Base-by-base conservation (phyloP, 2,113 vertebrate genomes). In the Pseudonaja textilis region DNA sequence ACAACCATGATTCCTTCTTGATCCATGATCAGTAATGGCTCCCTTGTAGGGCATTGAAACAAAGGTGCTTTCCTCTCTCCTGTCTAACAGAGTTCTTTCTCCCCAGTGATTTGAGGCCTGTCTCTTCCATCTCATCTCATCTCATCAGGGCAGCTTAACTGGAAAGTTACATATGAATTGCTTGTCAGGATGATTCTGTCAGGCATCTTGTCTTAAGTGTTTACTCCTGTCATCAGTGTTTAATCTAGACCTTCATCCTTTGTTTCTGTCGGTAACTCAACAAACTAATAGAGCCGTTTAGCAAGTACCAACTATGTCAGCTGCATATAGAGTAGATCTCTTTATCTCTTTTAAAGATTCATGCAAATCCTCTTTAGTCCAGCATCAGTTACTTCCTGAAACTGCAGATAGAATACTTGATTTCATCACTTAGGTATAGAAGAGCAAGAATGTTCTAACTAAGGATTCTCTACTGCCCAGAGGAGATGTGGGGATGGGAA, bases 81-180 rank as follows among this genome's bases (percentile, higher is more conserved):
- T 97, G n/a, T 97, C 93, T 96, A 95, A 96, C 97, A 94, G 96
- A 93, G 91, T 96, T 96, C 96, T 97, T 96, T 96, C 96, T 97
- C 98, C 96, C 97, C 29, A 23, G 96, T 97, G 97, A 95, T 93
- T 93, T 90, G 86, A 55, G 92, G 96, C 95, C 97, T 97, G 97
- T 97, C 97, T 97, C 96, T 98, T 98, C 95, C 97, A 95, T 89
- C 92, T 97, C 97, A 96, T 96, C 97, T 97, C 97, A 97, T 96
- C 97, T 97, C 97, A 97, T 97, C 94, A 89, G 64, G 97, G 96
- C 97, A 96, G 96, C 95, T 95, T 97, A 98, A 97, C 95, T 96
- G 97, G 96, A 97, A 98, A 98, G 98, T 98, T 98, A 98, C 97
- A 97, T 98, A 95, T 97, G 98, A 98, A 97, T 97, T 97, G 97